These are phyloP conservation scores for Parapristionchus giblindavisi DNA, from an alignment of 2,888 invertebrate species.

Conservation along the genomic window DNA sequence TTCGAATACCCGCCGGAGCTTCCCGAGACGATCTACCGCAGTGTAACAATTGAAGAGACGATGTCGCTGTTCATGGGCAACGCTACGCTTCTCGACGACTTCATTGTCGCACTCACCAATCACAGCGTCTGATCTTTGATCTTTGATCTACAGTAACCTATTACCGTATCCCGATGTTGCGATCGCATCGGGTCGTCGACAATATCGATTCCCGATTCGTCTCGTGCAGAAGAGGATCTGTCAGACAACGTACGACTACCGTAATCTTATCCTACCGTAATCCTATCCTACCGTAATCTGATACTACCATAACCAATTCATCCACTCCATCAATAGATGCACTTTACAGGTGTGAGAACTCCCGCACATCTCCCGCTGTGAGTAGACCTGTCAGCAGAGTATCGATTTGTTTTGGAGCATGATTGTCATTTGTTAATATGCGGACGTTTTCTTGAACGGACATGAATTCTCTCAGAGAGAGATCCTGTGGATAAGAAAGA, in stretches of 20 bases:
- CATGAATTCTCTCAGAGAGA: too few species aligned
- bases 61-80: slow-evolving; percentile 19
- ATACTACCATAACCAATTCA: background rate
- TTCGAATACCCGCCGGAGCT: slow-evolving; percentile 11
- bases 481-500: too few species aligned
- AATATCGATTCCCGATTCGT: slow-evolving; percentile 6
- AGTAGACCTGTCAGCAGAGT: slow-evolving; percentile 24
- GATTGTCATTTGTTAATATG: too few species aligned
- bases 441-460: too few species aligned
- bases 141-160: too few species aligned
- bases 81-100: background rate
- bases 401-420: too few species aligned
- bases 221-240: slow-evolving; percentile 22
- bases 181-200: too few species aligned
- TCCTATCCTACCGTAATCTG: background rate
- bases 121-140: too few species aligned
- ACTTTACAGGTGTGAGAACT: background rate
- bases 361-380: slow-evolving; percentile 24
- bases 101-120: background rate
- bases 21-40: slow-evolving; percentile 27
- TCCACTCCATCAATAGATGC: too few species aligned
- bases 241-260: background rate
- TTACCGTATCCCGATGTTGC: too few species aligned
- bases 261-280: too few species aligned
- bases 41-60: slow-evolving; percentile 11